Conservation (phyloP, 2,888 invertebrate species). For the Aphrophora alni region DNA sequence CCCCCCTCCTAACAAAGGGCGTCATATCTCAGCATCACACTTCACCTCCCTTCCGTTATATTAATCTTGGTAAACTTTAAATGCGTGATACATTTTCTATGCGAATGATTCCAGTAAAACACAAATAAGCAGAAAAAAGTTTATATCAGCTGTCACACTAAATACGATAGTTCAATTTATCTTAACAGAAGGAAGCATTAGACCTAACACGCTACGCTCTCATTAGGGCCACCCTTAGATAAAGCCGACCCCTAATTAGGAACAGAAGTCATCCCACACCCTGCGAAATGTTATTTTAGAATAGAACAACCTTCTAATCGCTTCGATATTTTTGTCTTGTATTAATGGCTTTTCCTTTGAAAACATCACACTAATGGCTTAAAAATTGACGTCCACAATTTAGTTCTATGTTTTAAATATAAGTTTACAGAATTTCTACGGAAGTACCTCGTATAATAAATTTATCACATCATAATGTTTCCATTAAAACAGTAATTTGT, state of each 20-base stretch:
- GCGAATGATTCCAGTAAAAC: neutral
- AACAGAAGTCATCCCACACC: constrained; percentile 6
- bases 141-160: neutral
- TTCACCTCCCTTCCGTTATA: neutral
- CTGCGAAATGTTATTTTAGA: neutral
- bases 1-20: neutral
- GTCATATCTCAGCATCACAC: constrained; percentile 6
- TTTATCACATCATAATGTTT: no score
- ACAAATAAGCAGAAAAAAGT: neutral
- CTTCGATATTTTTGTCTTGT: neutral
- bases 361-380: neutral
- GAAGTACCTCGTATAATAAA: no score
- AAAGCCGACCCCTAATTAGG: constrained; percentile 9
- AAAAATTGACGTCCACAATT: neutral
- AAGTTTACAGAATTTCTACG: no score
- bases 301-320: neutral
- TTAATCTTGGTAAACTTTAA: neutral
- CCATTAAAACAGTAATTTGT: no score
- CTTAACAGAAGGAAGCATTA: neutral
- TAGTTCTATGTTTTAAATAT: no score
- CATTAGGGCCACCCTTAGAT: neutral
- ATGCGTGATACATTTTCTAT: constrained; percentile 9
- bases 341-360: neutral
- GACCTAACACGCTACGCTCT: neutral
- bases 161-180: neutral